Conservation (phyloP, 2,797 vertebrate genomes). For the Trichosurus vulpecula region DNA sequence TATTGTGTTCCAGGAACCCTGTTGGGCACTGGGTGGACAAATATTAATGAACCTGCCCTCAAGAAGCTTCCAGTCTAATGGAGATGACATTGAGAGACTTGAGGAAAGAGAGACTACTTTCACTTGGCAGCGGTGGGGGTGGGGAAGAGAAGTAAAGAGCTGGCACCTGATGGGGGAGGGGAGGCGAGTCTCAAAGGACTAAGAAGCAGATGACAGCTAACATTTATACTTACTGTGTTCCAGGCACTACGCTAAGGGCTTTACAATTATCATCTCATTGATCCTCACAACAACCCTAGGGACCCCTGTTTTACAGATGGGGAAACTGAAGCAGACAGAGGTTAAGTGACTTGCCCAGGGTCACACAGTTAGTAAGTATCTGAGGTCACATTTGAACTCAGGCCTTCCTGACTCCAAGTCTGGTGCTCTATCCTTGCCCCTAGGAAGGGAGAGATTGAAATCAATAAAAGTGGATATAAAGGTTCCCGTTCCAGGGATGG, state of each 20-base stretch:
- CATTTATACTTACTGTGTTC: background rate
- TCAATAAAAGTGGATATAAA: background rate
- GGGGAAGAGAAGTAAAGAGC: background rate
- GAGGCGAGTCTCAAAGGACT: background rate
- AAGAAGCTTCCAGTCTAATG: background rate
- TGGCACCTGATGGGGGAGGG: too few species aligned
- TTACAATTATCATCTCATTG: background rate
- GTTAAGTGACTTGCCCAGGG: background rate
- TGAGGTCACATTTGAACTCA: background rate
- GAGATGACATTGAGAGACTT: background rate
- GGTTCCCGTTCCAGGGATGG: background rate
- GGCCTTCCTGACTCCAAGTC: background rate
- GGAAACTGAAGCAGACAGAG: background rate
- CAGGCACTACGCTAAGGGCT: background rate
- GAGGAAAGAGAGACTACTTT: background rate
- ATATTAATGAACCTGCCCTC: background rate
- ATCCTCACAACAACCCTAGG: background rate
- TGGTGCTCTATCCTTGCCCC: background rate
- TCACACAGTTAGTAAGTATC: too few species aligned
- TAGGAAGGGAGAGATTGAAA: background rate
- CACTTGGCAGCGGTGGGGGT: background rate
- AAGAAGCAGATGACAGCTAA: background rate
- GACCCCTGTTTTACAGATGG: background rate
- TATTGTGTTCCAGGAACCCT: background rate
- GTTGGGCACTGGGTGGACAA: background rate